Evolutionary conservation across 2,797 vertebrate genomes (phyloP).

Genomic region (Anguilla anguilla): DNA sequence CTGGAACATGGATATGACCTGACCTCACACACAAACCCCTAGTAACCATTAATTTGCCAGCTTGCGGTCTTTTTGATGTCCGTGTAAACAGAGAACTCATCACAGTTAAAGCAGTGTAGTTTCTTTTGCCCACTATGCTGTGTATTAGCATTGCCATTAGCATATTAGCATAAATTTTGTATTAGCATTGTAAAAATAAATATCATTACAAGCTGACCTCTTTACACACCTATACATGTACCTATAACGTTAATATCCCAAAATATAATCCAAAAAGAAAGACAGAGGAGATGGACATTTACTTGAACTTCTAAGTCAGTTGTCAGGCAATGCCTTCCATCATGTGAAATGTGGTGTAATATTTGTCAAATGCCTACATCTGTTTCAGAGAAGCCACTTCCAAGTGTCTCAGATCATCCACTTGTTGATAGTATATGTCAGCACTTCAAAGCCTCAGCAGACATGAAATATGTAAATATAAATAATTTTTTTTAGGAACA

Average conservation of each 20-base stretch:
- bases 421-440: background rate
- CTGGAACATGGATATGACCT: background rate
- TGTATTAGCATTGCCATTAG: too few species aligned
- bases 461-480: background rate
- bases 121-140: background rate
- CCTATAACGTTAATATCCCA: too few species aligned
- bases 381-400: background rate
- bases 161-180: too few species aligned
- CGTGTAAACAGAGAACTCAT: too few species aligned
- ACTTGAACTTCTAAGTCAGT: background rate
- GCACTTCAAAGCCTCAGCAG: constrained; percentile 2
- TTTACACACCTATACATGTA: too few species aligned
- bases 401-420: background rate
- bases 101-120: background rate
- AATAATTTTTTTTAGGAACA: background rate
- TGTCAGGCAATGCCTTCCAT: background rate
- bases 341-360: background rate
- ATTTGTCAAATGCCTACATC: background rate
- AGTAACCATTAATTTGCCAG: too few species aligned
- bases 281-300: background rate
- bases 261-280: background rate
- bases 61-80: too few species aligned
- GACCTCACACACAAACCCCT: background rate
- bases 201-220: too few species aligned
- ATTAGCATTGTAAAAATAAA: too few species aligned